Evolutionary conservation across 1,140 invertebrate species (phyloP).

Genomic region (Drosophila pseudoobscura): DNA sequence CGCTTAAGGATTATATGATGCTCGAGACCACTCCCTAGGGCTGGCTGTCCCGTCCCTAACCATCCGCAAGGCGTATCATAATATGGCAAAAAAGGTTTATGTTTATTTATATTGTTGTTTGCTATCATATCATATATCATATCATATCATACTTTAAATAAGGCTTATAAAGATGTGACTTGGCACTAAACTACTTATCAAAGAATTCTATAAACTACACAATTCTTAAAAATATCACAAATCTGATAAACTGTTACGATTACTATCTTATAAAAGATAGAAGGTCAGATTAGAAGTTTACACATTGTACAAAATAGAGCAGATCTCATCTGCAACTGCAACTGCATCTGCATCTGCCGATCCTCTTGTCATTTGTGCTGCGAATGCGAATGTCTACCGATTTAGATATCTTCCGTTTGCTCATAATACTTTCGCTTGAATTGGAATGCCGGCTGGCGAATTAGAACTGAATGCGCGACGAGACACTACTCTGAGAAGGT

Average conservation of each 20-base stretch:
- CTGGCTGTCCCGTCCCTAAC: neutral
- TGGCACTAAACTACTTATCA: slow-evolving; percentile 60
- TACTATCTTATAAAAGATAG: slow-evolving; percentile 42
- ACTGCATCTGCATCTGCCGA: slow-evolving; percentile 22
- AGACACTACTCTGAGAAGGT: slow-evolving; percentile 83
- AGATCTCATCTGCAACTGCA: slow-evolving; percentile 14
- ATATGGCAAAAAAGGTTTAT: slow-evolving; percentile 55
- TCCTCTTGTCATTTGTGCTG: slow-evolving; percentile 40
- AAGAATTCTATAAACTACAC: slow-evolving; percentile 64
- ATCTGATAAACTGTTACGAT: slow-evolving; percentile 58
- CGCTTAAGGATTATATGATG: slow-evolving; percentile 44
- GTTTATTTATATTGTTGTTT: slow-evolving; percentile 37
- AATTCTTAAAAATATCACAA: slow-evolving; percentile 79
- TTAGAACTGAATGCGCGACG: slow-evolving; percentile 23
- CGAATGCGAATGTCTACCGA: slow-evolving; percentile 44
- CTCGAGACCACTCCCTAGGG: no score
- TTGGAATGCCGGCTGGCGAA: slow-evolving; percentile 58
- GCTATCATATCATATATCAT: slow-evolving; percentile 22
- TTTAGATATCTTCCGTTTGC: slow-evolving; percentile 49
- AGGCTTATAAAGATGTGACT: slow-evolving; percentile 68
- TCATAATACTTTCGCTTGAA: slow-evolving; percentile 75
- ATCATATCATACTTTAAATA: slow-evolving; percentile 30
- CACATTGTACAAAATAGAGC: slow-evolving; percentile 26
- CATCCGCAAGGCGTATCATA: slow-evolving; percentile 8
- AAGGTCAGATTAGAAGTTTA: slow-evolving; percentile 44